Evolutionary conservation across 2,797 vertebrate species (phyloP), one percentile per base, ranked within the genome.

Genomic region (Amblyraja radiata): DNA sequence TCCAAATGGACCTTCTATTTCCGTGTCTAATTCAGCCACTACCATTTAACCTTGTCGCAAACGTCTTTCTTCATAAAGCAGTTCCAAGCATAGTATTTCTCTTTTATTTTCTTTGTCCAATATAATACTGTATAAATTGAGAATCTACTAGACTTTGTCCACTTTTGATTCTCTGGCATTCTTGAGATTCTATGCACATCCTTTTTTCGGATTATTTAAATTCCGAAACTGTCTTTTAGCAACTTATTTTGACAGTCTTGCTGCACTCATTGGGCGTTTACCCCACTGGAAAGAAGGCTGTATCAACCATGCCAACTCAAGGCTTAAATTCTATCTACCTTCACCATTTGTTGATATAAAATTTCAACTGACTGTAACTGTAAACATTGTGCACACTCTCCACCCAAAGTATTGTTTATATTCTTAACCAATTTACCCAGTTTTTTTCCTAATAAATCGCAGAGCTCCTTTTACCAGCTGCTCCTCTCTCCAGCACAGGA

Each of bases 381-480:
- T 88, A 88, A 88, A 88, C 84, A 88, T 88, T 88, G 63, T 88
- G 84, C 84, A 68, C 84, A 88, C 63, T 68, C 84, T 88, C 84
- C 84, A 88, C 84, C 63, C 84, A 88, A 88, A 88, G 28, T 88
- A 68, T 88, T 88, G 84, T 88, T 88, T 88, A 88, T 88, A 88
- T 88, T 88, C 84, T 88, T 88, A 88, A 68, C 61, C n/a, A 88
- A 68, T 88, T 86, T 88, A 88, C 84, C 63, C 63, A 88, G 84
- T 88, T 88, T 88, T 68, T 88, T 88, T 88, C 84, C 84, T 46
- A 88, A 88, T 88, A 88, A 88, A 88, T 88, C 83, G 16, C 84
- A 88, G 84, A 88, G 84, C 84, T 88, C 84, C 84, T 88, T 88
- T 88, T 88, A 88, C 84, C 84, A 68, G 84, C 84, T 88, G 84